phyloP scores from a whole-genome alignment of 2,113 vertebrate genomes.

The Alouatta palliata region DNA sequence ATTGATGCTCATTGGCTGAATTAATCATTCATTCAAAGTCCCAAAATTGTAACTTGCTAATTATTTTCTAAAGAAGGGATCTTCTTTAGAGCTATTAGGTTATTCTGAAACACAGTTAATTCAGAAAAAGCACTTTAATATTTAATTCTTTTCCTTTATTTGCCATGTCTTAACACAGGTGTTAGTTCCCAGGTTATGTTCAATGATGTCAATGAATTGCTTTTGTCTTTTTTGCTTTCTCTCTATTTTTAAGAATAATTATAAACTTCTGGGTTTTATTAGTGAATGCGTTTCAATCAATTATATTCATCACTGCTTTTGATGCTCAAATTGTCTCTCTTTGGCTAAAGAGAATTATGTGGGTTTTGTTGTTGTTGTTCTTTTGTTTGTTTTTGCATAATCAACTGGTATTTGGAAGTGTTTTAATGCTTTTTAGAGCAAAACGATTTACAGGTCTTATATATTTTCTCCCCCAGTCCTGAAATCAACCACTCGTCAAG shows the following conservation, averaged over 20 bases:
- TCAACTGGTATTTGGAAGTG: not conserved
- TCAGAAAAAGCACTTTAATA: not conserved
- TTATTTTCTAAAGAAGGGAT: not conserved
- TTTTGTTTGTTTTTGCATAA: not conserved
- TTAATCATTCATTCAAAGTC: not conserved
- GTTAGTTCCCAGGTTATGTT: not conserved
- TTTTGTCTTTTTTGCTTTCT: not conserved
- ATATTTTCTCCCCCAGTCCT: not conserved
- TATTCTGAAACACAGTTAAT: not conserved
- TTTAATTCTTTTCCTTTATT: not conserved
- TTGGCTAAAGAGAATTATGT: not conserved
- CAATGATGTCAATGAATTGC: not conserved
- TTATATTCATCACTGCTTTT: not conserved
- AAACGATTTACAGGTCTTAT: not conserved
- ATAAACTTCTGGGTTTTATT: not conserved
- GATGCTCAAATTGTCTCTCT: not conserved
- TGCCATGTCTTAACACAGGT: not conserved
- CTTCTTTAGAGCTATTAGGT: not conserved
- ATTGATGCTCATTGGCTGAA: not conserved
- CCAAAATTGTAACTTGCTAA: not conserved
- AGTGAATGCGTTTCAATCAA: not conserved
- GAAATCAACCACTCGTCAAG: not conserved
- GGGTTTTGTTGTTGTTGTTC: not conserved
- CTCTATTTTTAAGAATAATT: not conserved
- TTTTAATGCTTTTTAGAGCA: not conserved